These are phyloP conservation scores for Solea senegalensis DNA, from an alignment of 2,113 vertebrate genomes.

Conservation along the genomic window DNA sequence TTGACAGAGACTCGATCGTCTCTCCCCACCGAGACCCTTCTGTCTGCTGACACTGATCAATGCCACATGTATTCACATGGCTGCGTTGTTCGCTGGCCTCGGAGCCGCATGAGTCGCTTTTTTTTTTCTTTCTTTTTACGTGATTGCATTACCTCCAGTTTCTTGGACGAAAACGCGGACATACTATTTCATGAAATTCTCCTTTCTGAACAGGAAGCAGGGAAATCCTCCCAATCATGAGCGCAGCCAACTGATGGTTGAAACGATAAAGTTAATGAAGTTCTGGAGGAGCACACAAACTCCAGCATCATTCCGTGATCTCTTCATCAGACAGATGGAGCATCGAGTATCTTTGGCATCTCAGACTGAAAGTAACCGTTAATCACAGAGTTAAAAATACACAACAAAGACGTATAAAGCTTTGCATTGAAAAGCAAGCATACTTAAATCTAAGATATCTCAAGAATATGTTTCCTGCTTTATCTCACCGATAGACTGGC, in stretches of 20 bases:
- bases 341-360: not conserved
- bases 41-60: slow-evolving; percentile 69
- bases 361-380: not conserved
- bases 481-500: too few species aligned
- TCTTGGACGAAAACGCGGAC: slow-evolving; percentile 12
- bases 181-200: slow-evolving; percentile 1
- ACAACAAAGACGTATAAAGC: not conserved
- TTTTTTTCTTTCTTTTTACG: slow-evolving; percentile 46
- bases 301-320: not conserved
- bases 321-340: not conserved
- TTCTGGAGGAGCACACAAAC: not conserved
- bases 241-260: not conserved
- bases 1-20: slow-evolving; percentile 60
- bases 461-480: too few species aligned
- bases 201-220: not conserved
- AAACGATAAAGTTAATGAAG: not conserved
- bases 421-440: too few species aligned
- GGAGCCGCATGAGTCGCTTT: slow-evolving; percentile 65
- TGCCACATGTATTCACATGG: slow-evolving; percentile 73
- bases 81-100: slow-evolving; percentile 38
- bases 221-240: not conserved
- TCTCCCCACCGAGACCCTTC: slow-evolving; percentile 38
- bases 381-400: not conserved
- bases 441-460: too few species aligned
- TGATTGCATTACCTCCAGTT: slow-evolving; percentile 68